phyloP scores from a whole-genome alignment of 2,797 vertebrate genomes.

The Halcyon smyrnensis region DNA sequence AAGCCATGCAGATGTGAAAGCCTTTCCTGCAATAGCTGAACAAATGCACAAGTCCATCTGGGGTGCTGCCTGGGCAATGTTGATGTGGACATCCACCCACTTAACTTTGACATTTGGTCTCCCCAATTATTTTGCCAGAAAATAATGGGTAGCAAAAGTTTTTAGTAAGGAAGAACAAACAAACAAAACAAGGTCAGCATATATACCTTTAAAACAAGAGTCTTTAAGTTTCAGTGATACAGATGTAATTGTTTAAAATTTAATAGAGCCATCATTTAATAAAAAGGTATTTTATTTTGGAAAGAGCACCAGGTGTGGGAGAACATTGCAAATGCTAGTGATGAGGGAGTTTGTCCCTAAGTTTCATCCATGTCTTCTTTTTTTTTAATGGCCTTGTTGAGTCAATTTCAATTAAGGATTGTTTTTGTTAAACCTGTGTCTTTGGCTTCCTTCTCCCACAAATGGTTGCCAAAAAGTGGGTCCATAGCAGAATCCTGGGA shows the following conservation, averaged over 20 bases:
- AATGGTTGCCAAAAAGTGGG: background rate
- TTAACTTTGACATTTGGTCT: background rate
- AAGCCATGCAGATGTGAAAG: background rate
- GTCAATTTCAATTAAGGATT: background rate
- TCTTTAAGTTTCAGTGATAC: background rate
- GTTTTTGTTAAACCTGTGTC: background rate
- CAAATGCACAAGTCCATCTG: background rate
- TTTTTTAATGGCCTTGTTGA: background rate
- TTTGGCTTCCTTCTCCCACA: background rate
- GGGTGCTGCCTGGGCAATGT: background rate
- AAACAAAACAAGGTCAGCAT: too few relatives aligned
- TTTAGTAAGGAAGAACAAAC: background rate
- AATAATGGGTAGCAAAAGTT: background rate
- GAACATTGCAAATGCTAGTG: background rate
- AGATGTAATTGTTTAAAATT: background rate
- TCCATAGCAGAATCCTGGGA: background rate
- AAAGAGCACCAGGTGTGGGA: background rate
- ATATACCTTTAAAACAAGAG: background rate
- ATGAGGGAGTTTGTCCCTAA: background rate
- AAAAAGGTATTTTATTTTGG: background rate
- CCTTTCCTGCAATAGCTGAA: background rate
- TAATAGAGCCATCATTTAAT: background rate
- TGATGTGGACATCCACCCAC: fast-evolving
- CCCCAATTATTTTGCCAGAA: background rate
- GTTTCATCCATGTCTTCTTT: background rate